Conservation (phyloP, 2,113 vertebrate genomes). For the Nerophis lumbriciformis region DNA sequence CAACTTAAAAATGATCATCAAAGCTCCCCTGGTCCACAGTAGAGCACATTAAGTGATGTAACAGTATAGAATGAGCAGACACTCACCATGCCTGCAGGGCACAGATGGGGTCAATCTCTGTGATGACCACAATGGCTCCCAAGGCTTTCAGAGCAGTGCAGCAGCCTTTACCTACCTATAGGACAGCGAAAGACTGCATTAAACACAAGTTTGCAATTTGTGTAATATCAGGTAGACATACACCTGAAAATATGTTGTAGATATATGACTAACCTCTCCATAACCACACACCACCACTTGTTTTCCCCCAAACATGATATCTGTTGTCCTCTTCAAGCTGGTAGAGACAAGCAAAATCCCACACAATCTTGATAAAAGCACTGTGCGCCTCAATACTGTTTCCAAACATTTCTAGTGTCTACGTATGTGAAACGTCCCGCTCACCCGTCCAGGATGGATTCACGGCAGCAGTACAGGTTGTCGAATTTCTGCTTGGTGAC, state of each 20-base stretch:
- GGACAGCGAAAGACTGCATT: not conserved
- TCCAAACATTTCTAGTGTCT: not conserved
- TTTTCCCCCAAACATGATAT: conserved; percentile 99
- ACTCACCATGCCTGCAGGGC: conserved; percentile 95
- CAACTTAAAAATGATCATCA: not conserved
- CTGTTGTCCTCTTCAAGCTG: conserved; percentile 96
- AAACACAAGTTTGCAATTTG: not conserved
- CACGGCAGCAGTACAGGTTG: conserved; percentile 96
- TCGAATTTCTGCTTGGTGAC: conserved; percentile 99
- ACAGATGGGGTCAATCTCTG: conserved; percentile 97
- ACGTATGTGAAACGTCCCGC: conserved; percentile 26
- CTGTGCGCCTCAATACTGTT: not conserved
- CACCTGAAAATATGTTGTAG: no score
- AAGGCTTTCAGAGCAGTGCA: conserved; percentile 95
- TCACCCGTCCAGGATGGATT: conserved; percentile 98
- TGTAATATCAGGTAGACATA: no score
- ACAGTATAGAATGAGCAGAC: conserved; percentile 10
- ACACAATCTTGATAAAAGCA: conserved; percentile 1
- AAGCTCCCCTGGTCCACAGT: not conserved
- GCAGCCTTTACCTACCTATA: conserved; percentile 95
- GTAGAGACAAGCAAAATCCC: conserved; percentile 20
- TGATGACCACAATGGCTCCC: conserved; percentile 93
- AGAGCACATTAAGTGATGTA: not conserved
- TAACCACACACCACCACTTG: conserved; percentile 98
- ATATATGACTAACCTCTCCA: conserved; percentile 84